A percentile compares a stretch with the other conserved stretches of the same genome.
These are phyloP conservation scores for Bombyx huttoni DNA, from an alignment of 2,888 invertebrate genomes.

Conservation along the genomic window DNA sequence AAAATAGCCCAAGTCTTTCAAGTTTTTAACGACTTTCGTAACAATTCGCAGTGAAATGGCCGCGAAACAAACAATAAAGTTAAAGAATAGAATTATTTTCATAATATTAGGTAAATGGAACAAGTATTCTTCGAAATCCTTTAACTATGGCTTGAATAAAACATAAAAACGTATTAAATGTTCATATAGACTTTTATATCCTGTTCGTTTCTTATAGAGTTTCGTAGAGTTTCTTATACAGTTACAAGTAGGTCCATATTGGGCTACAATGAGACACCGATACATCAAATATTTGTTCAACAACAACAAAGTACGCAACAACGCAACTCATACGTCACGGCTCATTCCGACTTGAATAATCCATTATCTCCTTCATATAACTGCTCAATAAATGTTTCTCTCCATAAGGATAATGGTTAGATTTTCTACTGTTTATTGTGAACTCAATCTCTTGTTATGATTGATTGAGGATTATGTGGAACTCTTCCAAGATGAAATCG, in stretches of 20 bases:
- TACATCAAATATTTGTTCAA: constrained; percentile 4
- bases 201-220: no score
- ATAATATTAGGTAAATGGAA: no score
- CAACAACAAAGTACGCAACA: constrained; percentile 12
- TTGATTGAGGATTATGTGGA: constrained; percentile 53
- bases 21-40: no score
- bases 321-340: constrained; percentile 22
- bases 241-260: neutral
- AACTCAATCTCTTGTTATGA: constrained; percentile 43
- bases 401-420: constrained; percentile 41
- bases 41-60: no score
- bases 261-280: neutral
- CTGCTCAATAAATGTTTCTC: constrained; percentile 46
- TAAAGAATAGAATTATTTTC: no score
- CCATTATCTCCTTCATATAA: constrained; percentile 28
- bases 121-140: no score
- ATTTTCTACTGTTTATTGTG: constrained; percentile 50
- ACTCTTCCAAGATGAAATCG: constrained; percentile 45
- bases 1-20: no score
- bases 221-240: neutral
- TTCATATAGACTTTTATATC: no score
- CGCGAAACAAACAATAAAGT: no score
- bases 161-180: no score
- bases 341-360: constrained; percentile 27
- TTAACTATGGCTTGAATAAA: no score